Evolutionary conservation across 2,113 vertebrate genomes (phyloP).

Genomic region (Heptranchias perlo): DNA sequence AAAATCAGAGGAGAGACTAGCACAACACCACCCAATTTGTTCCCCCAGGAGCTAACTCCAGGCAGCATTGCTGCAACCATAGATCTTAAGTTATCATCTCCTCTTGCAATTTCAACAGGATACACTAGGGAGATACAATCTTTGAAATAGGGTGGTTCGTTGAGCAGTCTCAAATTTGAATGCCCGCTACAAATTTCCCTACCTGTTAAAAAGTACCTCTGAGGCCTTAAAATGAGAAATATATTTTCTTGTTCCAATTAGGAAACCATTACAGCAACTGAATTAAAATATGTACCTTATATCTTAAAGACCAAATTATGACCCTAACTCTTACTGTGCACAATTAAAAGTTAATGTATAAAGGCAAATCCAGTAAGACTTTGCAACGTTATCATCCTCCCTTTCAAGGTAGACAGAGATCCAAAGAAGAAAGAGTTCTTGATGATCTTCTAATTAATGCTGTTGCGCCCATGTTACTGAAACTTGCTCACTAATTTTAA

Average conservation of each 20-base stretch:
- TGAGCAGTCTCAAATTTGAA: constrained; percentile 2
- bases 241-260: constrained; percentile 20
- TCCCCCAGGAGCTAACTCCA: neutral
- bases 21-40: neutral
- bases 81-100: neutral
- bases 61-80: neutral
- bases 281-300: constrained; percentile 1
- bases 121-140: neutral
- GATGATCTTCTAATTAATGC: neutral
- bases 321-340: neutral
- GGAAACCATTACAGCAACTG: neutral
- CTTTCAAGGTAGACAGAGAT: neutral
- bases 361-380: neutral
- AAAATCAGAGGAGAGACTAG: neutral
- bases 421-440: neutral
- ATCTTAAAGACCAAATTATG: neutral
- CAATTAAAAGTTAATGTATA: neutral
- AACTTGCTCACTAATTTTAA: neutral
- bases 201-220: neutral
- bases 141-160: neutral
- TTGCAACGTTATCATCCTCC: neutral
- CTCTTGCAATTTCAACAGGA: neutral
- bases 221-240: neutral
- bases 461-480: neutral
- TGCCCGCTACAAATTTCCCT: too few species aligned